Evolutionary conservation across 2,797 vertebrate species (phyloP), one percentile per base, ranked within the genome.

Genomic region (Eurystomus glaucurus): DNA sequence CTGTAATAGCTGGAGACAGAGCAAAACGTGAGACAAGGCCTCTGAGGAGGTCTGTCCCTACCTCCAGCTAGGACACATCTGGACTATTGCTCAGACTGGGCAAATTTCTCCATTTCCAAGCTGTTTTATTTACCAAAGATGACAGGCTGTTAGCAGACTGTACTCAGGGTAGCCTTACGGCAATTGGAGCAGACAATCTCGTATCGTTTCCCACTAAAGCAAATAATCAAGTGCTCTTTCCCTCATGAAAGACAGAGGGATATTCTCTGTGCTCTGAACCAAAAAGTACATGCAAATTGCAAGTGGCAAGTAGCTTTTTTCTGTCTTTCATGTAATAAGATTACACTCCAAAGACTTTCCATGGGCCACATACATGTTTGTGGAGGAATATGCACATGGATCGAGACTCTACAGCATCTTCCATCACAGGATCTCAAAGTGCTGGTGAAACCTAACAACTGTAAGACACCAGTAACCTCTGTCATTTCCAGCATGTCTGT

Each of bases 51-150:
- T 85, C 85, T 65, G 31, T 94, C 75, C 69, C 57, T 84, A 37
- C 61, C 69, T 95, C 90, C 58, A 64, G 35, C 43, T 58, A 52
- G 65, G 69, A 88, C 72, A 85, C 82, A 90, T 69, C 82, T 88
- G 85, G 57, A 37, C 22, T 45, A 6, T 35, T 88, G 41, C 4
- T 1, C 52, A 84, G 76, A 35, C 43, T 68, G 93, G 87, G 64
- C n/a, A 71, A 28, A 51, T 79, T 66, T 83, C 85, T 88, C 57
- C 29, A 16, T 88, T 93, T 57, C 70, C 77, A 90, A 72, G 35
- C 39, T 70, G 29, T 26, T 96, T 89, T 90, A 82, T 95, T 96
- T 90, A 87, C 62, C 51, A 29, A 71, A 85, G 43, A 66, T 65
- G 91, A 68, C 37, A 81, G 23, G 21, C 52, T 77, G 19, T 81